Base-by-base conservation (phyloP, 1,140 invertebrate genomes). In the Drosophila kepulauana region DNA sequence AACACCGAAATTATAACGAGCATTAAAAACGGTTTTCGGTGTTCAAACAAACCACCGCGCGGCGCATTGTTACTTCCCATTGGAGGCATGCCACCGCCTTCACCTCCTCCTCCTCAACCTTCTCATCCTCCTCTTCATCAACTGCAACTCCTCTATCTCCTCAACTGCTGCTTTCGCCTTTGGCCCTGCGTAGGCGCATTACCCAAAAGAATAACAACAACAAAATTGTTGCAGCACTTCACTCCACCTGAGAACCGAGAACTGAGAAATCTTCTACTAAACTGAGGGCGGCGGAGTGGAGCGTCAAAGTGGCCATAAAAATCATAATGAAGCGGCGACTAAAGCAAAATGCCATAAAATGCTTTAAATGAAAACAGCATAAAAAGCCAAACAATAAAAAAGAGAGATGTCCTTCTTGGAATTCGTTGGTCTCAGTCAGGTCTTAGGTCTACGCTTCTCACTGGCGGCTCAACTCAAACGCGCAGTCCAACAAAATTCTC, bases 321-420 rank as follows among this genome's bases (percentile, higher is more conserved):
- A 89, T 88, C 85, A 88, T 88, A 88, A 88, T 88, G 85, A 88
- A 88, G 81, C 85, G 85, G 81, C 85, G 78, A 88, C 85, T 89
- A 81, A 84, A 88, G 84, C 84, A 84, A 88, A 88, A 88, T 88
- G 85, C 85, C 81, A 81, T 89, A 84, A 89, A 89, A 88, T 88
- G 75, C 75, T 67, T 81, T 85, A 89, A 89, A 89, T 88, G 81
- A 88, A 82, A 88, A 89, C 78, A 75, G 69, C 74, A 73, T 74
- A 61, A 74, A 77, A 71, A 71, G 33, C 49, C 25, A 58, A 58
- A 57, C 54, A 70, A 62, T 41, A 68, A 62, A 35, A 68, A 49
- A 79, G 62, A 66, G 63, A 65, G 65, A 89, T 73, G 69, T 89
- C 81, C 85, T 88, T 88, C 85, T 78, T 81, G 85, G 85, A 88